Evolutionary conservation across 2,888 invertebrate genomes (phyloP).

Genomic region (Anagyrus pseudococci): DNA sequence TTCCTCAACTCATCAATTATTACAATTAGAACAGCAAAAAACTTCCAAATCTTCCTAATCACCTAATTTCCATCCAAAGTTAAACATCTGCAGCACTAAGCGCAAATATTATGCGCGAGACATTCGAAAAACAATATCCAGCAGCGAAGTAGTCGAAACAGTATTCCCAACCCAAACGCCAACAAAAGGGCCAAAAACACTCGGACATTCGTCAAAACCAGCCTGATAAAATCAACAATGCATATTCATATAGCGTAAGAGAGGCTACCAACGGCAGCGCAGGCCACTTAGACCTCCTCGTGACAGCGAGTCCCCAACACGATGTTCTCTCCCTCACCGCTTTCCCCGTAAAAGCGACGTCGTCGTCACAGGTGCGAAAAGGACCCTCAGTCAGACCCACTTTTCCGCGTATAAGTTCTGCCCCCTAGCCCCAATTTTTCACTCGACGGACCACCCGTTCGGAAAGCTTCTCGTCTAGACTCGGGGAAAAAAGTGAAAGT

Average conservation of each 20-base stretch:
- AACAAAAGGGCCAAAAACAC: neutral
- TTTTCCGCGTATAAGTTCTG: slow-evolving; percentile 9
- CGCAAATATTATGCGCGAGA: too few species aligned
- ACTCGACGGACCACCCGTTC: slow-evolving; percentile 7
- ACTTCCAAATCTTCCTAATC: too few species aligned
- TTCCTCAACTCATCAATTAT: too few species aligned
- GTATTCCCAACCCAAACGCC: neutral
- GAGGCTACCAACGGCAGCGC: neutral
- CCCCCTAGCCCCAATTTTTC: slow-evolving; percentile 37
- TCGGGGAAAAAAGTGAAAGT: slow-evolving; percentile 20
- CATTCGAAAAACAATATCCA: too few species aligned
- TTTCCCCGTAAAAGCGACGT: too few species aligned
- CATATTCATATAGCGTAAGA: neutral
- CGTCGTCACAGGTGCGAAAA: slow-evolving; percentile 29
- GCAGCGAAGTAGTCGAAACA: too few species aligned
- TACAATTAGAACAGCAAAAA: too few species aligned
- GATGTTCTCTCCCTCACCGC: neutral
- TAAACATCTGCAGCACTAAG: too few species aligned
- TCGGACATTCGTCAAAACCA: neutral
- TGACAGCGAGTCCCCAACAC: too few species aligned
- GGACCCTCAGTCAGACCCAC: neutral
- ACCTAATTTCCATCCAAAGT: too few species aligned
- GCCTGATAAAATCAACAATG: slow-evolving; percentile 14
- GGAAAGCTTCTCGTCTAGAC: neutral
- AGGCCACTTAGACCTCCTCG: too few species aligned